phyloP scores from a whole-genome alignment of 2,888 invertebrate genomes.

The Kuschelorhynchus macadamiae region DNA sequence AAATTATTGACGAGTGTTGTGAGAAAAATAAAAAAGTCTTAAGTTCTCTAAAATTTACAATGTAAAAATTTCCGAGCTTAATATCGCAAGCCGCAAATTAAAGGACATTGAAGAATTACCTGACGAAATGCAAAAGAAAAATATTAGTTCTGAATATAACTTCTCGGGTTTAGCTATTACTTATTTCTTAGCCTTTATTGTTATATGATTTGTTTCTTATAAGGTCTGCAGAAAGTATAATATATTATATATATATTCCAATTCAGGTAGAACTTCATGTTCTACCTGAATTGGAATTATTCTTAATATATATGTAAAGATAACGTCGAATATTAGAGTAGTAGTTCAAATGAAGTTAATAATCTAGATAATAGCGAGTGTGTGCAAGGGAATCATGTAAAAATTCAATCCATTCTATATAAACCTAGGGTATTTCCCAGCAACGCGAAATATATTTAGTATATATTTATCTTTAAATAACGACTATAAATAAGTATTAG shows the following conservation, averaged over 20 bases:
- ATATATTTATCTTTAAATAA: background rate
- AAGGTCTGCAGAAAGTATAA: background rate
- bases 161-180: background rate
- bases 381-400: no score
- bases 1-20: slow-evolving; percentile 17
- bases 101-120: background rate
- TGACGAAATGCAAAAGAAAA: background rate
- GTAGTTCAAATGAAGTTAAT: background rate
- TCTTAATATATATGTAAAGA: background rate
- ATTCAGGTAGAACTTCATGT: background rate
- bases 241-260: no score
- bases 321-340: background rate
- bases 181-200: background rate
- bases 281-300: no score
- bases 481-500: no score
- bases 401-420: background rate
- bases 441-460: background rate
- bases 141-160: background rate
- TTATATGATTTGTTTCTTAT: background rate
- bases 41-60: slow-evolving; percentile 8
- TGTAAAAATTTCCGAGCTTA: slow-evolving; percentile 3
- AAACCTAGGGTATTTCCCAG: background rate
- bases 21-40: background rate
- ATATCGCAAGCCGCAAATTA: slow-evolving; percentile 9
- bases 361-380: background rate